Evolutionary conservation across 2,113 vertebrate species (phyloP).

Genomic region (Daphoenositta chrysoptera): DNA sequence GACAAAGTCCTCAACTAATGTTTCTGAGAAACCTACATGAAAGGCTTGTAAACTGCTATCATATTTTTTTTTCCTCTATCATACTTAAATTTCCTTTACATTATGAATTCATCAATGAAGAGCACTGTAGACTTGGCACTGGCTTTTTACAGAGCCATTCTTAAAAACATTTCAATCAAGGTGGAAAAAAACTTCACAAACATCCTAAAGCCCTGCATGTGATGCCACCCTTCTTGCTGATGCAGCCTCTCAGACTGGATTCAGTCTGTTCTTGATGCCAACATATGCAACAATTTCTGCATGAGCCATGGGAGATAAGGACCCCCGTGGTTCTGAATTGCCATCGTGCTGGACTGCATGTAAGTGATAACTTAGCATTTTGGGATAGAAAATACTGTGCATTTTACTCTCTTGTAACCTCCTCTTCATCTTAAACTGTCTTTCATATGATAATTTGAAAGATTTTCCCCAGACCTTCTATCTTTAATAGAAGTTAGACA

Average conservation of each 20-base stretch:
- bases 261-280: not conserved
- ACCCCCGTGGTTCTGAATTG: not conserved
- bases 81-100: not conserved
- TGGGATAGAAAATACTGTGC: not conserved
- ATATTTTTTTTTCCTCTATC: not conserved
- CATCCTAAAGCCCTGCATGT: not conserved
- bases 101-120: not conserved
- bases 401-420: not conserved
- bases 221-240: not conserved
- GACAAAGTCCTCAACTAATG: not conserved
- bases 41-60: not conserved
- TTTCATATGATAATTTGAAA: constrained; percentile 2
- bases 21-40: not conserved
- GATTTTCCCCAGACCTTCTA: not conserved
- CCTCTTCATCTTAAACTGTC: not conserved
- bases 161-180: not conserved
- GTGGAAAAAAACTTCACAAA: not conserved
- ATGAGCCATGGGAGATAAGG: constrained; percentile 42
- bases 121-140: not conserved
- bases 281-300: not conserved
- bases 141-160: not conserved
- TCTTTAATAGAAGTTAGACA: not conserved
- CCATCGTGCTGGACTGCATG: not conserved
- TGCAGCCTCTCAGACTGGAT: not conserved
- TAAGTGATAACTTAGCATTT: constrained; percentile 24